Base-by-base conservation (phyloP, 2,797 vertebrate species). In the Chelon labrosus region DNA sequence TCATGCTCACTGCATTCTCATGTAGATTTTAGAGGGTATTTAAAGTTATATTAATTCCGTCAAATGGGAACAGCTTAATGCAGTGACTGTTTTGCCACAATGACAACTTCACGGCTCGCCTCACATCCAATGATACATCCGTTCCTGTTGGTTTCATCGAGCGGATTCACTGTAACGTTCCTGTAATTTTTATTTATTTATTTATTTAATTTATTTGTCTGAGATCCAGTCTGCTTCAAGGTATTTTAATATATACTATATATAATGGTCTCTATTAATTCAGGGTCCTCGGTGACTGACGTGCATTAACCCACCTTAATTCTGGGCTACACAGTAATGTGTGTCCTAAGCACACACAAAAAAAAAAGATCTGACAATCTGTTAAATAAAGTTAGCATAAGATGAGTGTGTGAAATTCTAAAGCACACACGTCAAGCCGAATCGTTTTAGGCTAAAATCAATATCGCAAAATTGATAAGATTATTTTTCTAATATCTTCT, bases 231-330 rank as follows among this genome's bases (percentile, higher is more conserved):
- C 1, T 41, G 39, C 39, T 41, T 41, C 39, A 41, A 7, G 31
- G 5, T 35, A 35, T 35, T 35, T 35, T 7, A 35, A 1, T 35
- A 35, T 35, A 22, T 51, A 1, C n/a, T 69, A 66, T 82, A 75
- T 87, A 80, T 27, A 27, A 4, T 82, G 71, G 80, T 85, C 79
- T 85, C 77, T 22, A 41, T 88, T 82, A 74, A 81, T 35, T 64
- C 70, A 37, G 54, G 2, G 70, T 75, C 66, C 61, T 73, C 22
- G 8, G 63, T 71, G 77, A 78, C 58, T 60, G 67, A 74, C 68
- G 14, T 63, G 77, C 68, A 78, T 61, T 74, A 9, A 80, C 78
- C 73, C 13, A 27, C 49, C 50, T 71, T 73, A 58, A 79, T 75
- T 77, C 51, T 12, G 39, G 57, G 39, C 22, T 64, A 8, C 7